Percentiles rank a stretch among this genome's conserved stretches.
Conservation (phyloP, 2,888 invertebrate genomes). For the Rutpela maculata region DNA sequence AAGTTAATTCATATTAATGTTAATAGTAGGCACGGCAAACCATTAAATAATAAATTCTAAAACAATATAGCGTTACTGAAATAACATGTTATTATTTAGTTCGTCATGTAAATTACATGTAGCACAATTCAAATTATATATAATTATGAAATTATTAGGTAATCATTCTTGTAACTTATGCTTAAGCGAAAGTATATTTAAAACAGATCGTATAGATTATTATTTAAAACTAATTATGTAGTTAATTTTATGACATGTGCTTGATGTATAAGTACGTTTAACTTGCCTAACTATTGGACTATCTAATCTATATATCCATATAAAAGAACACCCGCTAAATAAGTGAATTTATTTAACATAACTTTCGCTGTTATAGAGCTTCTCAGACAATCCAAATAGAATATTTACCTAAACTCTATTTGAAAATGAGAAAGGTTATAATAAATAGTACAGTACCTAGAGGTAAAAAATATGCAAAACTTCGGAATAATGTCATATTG, state of each 20-base stretch:
- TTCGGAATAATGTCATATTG: too few species aligned
- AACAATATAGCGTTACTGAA: neutral
- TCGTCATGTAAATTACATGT: slow-evolving; percentile 7
- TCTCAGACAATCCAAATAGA: too few species aligned
- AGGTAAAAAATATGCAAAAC: too few species aligned
- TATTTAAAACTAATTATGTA: neutral
- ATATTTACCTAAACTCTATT: too few species aligned
- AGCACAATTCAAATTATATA: neutral
- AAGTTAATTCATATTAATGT: neutral
- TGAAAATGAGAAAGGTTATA: too few species aligned
- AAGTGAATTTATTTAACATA: too few species aligned
- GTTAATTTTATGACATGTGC: neutral
- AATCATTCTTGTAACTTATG: neutral
- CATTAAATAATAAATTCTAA: neutral
- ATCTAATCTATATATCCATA: too few species aligned
- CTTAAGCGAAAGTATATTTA: neutral
- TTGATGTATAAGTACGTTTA: neutral
- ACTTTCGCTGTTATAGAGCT: too few species aligned
- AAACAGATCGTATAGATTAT: neutral
- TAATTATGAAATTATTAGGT: slow-evolving; percentile 3
- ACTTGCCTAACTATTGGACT: too few species aligned
- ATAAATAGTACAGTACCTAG: too few species aligned
- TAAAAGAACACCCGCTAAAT: too few species aligned
- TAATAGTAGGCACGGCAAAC: neutral
- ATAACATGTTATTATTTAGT: slow-evolving; percentile 7